Evolutionary conservation across 37 sponge, comb jelly and placozoan species (phyloP).

Genomic region (Tethya wilhelma): DNA sequence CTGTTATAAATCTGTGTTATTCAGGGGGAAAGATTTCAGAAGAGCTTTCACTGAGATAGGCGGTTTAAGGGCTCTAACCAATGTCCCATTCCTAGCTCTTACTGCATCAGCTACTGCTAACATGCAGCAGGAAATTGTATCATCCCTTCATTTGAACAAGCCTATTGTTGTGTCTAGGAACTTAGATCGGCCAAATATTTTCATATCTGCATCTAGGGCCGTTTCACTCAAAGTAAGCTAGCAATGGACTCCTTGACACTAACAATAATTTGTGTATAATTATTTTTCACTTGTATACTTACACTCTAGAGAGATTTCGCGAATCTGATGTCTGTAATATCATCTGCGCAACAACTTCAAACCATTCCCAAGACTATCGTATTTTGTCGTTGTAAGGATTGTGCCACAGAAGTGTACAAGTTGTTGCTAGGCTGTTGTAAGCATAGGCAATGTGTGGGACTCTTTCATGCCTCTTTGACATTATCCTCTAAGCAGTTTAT

Average conservation of each 20-base stretch:
- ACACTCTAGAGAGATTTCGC: slow-evolving; percentile 7
- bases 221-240: not conserved
- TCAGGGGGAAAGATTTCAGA: slow-evolving; percentile 9
- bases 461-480: not conserved
- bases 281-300: not conserved
- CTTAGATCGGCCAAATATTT: slow-evolving; percentile 21
- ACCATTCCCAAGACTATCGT: not conserved
- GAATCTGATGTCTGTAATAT: not conserved
- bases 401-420: too few relatives aligned
- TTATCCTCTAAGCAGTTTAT: not conserved
- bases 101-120: slow-evolving; percentile 9
- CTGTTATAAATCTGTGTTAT: too few relatives aligned
- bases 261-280: too few relatives aligned
- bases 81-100: slow-evolving; percentile 8
- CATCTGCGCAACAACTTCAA: not conserved
- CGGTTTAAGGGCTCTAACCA: slow-evolving; percentile 13
- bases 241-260: too few relatives aligned
- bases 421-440: not conserved
- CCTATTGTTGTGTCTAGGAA: slow-evolving; percentile 4
- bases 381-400: too few relatives aligned
- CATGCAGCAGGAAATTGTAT: not conserved
- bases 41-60: not conserved
- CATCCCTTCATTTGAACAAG: not conserved
- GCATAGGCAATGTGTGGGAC: not conserved
- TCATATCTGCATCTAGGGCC: not conserved